These are phyloP conservation scores for Wiebesia pumilae DNA, from an alignment of 1,140 invertebrate genomes.

Conservation along the genomic window DNA sequence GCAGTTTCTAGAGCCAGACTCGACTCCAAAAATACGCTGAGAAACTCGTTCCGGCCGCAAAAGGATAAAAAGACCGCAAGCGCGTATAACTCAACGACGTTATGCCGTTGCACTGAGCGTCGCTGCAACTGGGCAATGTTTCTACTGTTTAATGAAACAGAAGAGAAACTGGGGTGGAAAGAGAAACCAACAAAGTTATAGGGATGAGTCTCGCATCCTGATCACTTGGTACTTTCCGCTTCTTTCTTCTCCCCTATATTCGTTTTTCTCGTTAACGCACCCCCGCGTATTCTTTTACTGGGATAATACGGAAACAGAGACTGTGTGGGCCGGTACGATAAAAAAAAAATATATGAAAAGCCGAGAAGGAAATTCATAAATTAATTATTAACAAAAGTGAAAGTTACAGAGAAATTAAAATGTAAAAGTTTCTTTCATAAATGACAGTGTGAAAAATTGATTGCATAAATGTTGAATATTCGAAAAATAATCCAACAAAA, in stretches of 20 bases:
- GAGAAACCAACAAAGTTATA: not conserved
- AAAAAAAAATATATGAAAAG: not conserved
- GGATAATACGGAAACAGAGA: not conserved
- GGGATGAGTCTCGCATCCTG: constrained; percentile 29
- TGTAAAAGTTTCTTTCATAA: too few relatives aligned
- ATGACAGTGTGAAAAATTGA: too few relatives aligned
- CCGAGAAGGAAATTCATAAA: not conserved
- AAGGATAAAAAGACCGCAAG: constrained; percentile 15
- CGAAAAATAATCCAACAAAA: too few relatives aligned
- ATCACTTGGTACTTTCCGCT: constrained; percentile 35
- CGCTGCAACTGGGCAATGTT: constrained; percentile 51
- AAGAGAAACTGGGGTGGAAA: constrained; percentile 65
- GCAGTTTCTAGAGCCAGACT: constrained; percentile 9
- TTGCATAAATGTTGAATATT: too few relatives aligned
- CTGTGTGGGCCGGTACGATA: not conserved
- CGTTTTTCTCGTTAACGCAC: constrained; percentile 42
- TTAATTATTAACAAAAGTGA: constrained; percentile 43
- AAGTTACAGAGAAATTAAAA: too few relatives aligned
- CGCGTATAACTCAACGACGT: not conserved
- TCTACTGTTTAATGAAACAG: constrained; percentile 69
- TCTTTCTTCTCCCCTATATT: not conserved
- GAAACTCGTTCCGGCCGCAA: not conserved
- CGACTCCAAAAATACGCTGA: constrained; percentile 22
- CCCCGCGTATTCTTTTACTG: not conserved
- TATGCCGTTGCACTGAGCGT: constrained; percentile 2